Percentiles rank a stretch among this genome's conserved stretches.
Evolutionary conservation across 92 coral and sea anemone genomes (phyloP).

Genomic region (Anthopleura xanthogrammica): DNA sequence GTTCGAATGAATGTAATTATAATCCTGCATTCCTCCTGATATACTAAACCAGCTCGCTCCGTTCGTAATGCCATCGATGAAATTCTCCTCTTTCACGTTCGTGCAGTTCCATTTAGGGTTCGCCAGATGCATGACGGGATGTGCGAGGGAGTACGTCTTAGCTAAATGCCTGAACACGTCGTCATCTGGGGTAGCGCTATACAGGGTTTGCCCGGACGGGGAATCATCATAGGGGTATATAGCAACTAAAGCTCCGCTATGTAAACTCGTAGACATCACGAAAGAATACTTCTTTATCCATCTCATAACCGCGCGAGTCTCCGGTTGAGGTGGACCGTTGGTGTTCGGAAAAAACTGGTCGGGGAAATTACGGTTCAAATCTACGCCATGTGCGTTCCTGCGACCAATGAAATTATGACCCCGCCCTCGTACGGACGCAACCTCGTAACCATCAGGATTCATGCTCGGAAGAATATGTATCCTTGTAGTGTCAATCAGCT

Average conservation of each 20-base stretch:
- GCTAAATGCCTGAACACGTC: constrained; percentile 94
- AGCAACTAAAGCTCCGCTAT: constrained; percentile 94
- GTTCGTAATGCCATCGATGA: constrained; percentile 95
- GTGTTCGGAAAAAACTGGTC: constrained; percentile 97
- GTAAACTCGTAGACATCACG: constrained; percentile 89
- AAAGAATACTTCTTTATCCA: constrained; percentile 87
- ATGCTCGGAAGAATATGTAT: constrained; percentile 91
- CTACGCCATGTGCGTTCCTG: constrained; percentile 85
- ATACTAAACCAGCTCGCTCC: constrained; percentile 98
- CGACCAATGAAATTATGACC: constrained; percentile 63
- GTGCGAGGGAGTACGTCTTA: constrained; percentile 81
- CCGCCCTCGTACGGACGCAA: constrained; percentile 76
- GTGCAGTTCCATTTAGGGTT: constrained; percentile 94
- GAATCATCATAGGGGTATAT: constrained; percentile 95
- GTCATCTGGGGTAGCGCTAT: constrained; percentile 99
- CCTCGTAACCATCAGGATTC: constrained; percentile 96
- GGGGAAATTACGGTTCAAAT: constrained; percentile 94
- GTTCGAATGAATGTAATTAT: constrained; percentile 93
- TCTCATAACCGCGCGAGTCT: constrained; percentile 76
- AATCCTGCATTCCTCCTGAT: constrained; percentile 99
- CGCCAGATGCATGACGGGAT: constrained; percentile 97
- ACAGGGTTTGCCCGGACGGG: constrained; percentile 96
- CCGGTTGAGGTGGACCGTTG: constrained; percentile 89
- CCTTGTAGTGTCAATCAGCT: constrained; percentile 73
- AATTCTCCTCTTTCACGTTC: constrained; percentile 70